Evolutionary conservation across 2,888 invertebrate species (phyloP), one percentile per base, ranked within the genome.

Genomic region (Frankliniella fusca): DNA sequence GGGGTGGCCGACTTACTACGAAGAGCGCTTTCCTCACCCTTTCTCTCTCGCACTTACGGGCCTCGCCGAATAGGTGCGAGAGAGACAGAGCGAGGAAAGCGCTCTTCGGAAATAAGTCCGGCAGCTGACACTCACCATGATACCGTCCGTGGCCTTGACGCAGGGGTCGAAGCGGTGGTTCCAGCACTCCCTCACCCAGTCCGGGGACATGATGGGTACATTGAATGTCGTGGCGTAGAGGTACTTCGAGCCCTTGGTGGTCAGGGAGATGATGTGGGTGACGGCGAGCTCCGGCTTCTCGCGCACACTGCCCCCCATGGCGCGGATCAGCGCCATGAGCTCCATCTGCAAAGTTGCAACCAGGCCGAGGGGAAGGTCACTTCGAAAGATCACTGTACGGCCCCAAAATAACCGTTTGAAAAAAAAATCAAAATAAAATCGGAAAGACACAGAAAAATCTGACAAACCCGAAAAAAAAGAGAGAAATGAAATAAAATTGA

Each of bases 111-210:
- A n/a, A n/a, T n/a, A n/a, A n/a, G n/a, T n/a, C n/a, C n/a, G n/a
- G n/a, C 54, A 18, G 61, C 0, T 18, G 5, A 18, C 54, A 61
- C 61, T 27, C 10, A 76, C 70, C 70, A 76, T 23, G 23, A 0
- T 27, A n/a, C n/a, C 27, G 70, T 76, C 70, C 12, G 27, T 76
- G 70, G 70, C 70, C 23, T 27, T 23, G 23, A 76, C 27, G 27
- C 8, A 10, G 70, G 70, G 27, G 23, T 8, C 23, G 27, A 27
- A 23, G 23, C 70, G 70, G 11, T 7, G 1, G 11, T 27, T 12
- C 70, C 70, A 76, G 70, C 70, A 76, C 70, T 23, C 11, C 70
- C 70, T 1, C 70, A 76, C 70, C 70, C 70, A 76, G 23, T 76
- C 70, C 23, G 27, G 9, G 27, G 70, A 76, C 70, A 76, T 76